Evolutionary conservation across 2,113 vertebrate genomes (phyloP).

Genomic region (Hippocampus comes): DNA sequence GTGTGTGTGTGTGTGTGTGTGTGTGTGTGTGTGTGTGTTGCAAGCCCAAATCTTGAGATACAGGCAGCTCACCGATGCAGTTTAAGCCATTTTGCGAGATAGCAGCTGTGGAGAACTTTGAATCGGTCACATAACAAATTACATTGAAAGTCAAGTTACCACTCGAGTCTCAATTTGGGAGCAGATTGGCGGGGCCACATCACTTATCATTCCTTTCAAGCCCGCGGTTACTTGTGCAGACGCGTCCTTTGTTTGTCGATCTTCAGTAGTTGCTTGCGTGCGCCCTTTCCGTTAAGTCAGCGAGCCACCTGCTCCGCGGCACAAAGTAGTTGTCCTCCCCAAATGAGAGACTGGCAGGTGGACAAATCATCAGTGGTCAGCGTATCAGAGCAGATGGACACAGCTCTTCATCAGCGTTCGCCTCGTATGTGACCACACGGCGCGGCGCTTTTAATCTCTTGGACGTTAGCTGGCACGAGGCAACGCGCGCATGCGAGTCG

Average conservation of each 20-base stretch:
- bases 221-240: constrained; percentile 4
- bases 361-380: constrained; percentile 52
- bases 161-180: neutral
- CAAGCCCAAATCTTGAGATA: too few relatives aligned
- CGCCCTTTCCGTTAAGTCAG: constrained; percentile 10
- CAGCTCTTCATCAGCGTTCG: constrained; percentile 28
- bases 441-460: constrained; percentile 36
- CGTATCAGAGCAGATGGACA: constrained; percentile 54
- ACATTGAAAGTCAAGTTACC: neutral
- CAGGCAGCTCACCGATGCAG: too few relatives aligned
- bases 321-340: constrained; percentile 35
- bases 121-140: too few relatives aligned
- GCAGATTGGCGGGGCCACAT: neutral
- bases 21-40: too few relatives aligned
- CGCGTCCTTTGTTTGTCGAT: constrained; percentile 10
- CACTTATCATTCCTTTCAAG: constrained; percentile 3
- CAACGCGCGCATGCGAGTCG: constrained; percentile 17
- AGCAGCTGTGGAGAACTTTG: too few relatives aligned
- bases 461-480: constrained; percentile 26
- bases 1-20: too few relatives aligned
- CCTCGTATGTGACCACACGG: constrained; percentile 21
- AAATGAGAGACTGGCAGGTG: constrained; percentile 48
- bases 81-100: too few relatives aligned
- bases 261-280: constrained; percentile 6
- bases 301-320: constrained; percentile 17